Percentiles rank a stretch among this genome's conserved stretches.
Conservation (phyloP, 2,797 vertebrate genomes). For the Leptoclinus maculatus region DNA sequence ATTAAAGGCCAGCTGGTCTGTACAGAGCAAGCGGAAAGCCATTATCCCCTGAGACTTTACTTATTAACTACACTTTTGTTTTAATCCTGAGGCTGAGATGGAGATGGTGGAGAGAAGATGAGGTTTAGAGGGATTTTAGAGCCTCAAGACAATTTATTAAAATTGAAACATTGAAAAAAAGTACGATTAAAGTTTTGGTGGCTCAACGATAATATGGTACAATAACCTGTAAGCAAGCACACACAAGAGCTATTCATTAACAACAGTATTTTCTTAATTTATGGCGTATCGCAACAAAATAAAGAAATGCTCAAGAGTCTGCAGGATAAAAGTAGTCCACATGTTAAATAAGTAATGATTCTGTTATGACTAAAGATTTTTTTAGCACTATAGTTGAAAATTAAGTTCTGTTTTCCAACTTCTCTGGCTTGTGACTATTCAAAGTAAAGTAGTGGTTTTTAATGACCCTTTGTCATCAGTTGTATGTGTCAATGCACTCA, state of each 20-base stretch:
- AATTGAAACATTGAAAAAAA: neutral
- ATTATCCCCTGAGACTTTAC: slow-evolving; percentile 23
- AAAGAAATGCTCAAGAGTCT: neutral
- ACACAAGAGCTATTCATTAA: neutral
- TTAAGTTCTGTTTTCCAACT: neutral
- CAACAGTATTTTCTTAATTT: neutral
- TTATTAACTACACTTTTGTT: slow-evolving; percentile 38
- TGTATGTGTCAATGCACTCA: neutral
- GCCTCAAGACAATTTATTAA: neutral
- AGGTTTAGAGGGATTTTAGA: neutral
- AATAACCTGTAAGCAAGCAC: neutral
- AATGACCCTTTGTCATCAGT: neutral
- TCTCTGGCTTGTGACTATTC: too few species aligned
- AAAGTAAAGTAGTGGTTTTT: too few species aligned
- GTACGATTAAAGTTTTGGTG: neutral
- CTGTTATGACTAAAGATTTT: neutral
- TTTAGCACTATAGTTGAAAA: neutral
- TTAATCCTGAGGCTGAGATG: slow-evolving; percentile 26
- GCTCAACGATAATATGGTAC: too few species aligned
- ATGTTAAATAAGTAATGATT: neutral
- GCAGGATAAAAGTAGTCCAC: neutral
- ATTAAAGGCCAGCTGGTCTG: slow-evolving; percentile 33
- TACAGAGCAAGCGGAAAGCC: slow-evolving; percentile 6
- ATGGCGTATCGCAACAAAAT: neutral
- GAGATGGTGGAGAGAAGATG: neutral